Conservation (phyloP, 2,888 invertebrate species). For the Philereme vetulata region DNA sequence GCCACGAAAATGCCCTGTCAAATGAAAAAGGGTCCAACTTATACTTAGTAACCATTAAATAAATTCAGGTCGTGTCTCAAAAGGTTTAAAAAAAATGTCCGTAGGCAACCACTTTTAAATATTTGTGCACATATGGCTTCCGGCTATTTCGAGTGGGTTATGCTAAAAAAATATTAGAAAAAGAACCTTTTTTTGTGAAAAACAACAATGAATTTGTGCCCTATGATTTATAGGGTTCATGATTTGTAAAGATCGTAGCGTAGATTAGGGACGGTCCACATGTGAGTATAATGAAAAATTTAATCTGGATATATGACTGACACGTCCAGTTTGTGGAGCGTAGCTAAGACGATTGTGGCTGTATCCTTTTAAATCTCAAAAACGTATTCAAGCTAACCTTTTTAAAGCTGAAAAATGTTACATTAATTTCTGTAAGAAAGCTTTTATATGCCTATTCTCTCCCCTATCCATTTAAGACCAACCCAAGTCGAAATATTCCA, state of each 20-base stretch:
- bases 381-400: slow-evolving; percentile 24
- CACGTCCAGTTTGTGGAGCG: slow-evolving; percentile 38
- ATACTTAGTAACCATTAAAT: slow-evolving; percentile 81
- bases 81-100: slow-evolving; percentile 65
- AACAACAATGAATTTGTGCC: slow-evolving; percentile 55
- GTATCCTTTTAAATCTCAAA: slow-evolving; percentile 29
- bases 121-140: slow-evolving; percentile 82
- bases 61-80: slow-evolving; percentile 64
- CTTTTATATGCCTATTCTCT: background rate
- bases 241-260: slow-evolving; percentile 38
- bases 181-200: slow-evolving; percentile 54
- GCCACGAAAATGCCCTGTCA: slow-evolving; percentile 68
- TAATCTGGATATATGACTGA: slow-evolving; percentile 57
- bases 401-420: slow-evolving; percentile 29
- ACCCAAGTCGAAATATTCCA: background rate
- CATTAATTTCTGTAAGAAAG: background rate
- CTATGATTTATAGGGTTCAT: slow-evolving; percentile 59
- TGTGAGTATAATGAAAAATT: slow-evolving; percentile 30
- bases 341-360: slow-evolving; percentile 39
- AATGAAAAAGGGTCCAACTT: slow-evolving; percentile 72
- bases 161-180: slow-evolving; percentile 69
- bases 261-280: slow-evolving; percentile 51
- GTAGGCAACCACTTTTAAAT: slow-evolving; percentile 77
- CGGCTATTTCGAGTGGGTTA: slow-evolving; percentile 81
- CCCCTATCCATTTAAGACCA: background rate